Base-by-base conservation (phyloP, 2,888 invertebrate genomes). In the Agonopterix subpropinquella region DNA sequence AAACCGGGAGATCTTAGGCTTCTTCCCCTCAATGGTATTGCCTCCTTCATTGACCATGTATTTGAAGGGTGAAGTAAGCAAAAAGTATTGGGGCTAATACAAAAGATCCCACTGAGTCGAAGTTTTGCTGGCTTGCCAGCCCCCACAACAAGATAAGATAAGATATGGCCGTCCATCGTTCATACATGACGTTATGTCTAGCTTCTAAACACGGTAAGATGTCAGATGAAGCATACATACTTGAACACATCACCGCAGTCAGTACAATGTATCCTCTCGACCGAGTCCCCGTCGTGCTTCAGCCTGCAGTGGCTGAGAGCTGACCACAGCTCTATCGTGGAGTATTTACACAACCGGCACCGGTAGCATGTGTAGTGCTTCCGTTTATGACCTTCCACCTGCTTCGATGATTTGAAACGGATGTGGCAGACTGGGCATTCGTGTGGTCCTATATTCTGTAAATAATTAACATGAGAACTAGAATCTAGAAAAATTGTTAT, bases 301-400 rank as follows among this genome's bases (percentile, higher is more conserved):
- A 36, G 15, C 0, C 56, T 50, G 3, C 68, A 67, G 37, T 81
- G 81, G 4, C 55, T 65, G 0, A 58, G 8, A 0, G 65, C 68
- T 0, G 71, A 64, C 53, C 63, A 60, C 0, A 58, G 37, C 2
- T 71, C 62, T 0, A 59, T 45, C 0, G 67, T 62, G 5, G 60
- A 64, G 36, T 73, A 72, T 1, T 51, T 52, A 43, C 81, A 82
- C 0, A 79, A 52, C 0, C 51, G 51, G 44, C 81, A 82, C 0
- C 55, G 54, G 53, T 73, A 73, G 2, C 59, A 45, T 0, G 53
- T 36, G 49, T 66, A 80, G 46, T 82, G 81, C 5, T 58, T 63
- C 0, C 11, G 47, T 0, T 50, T 54, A 43, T 81, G 80, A 0
- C 58, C 55, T 0, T 54, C 41, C 0, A 66, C 36, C 0, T 58